Evolutionary conservation across 2,113 vertebrate species (phyloP).

Genomic region (Apteryx owenii): DNA sequence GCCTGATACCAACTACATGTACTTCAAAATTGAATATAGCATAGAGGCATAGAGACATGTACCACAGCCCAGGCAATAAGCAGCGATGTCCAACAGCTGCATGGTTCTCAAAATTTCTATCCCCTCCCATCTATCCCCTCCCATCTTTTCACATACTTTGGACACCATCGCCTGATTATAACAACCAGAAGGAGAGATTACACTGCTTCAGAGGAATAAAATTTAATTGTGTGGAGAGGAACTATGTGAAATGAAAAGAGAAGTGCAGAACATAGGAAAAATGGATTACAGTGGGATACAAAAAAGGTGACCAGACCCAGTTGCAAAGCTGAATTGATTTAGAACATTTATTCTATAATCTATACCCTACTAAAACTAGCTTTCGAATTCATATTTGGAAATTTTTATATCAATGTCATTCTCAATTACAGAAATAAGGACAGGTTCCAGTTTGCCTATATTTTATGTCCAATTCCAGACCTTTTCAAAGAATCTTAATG

Average conservation of each 20-base stretch:
- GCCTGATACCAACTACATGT: not conserved
- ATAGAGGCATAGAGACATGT: not conserved
- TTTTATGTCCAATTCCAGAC: not conserved
- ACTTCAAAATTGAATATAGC: not conserved
- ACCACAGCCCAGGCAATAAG: not conserved
- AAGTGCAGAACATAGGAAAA: not conserved
- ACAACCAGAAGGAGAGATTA: not conserved
- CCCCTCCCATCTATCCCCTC: not conserved
- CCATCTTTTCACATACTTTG: not conserved
- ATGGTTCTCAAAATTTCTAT: not conserved
- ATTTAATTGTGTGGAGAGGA: not conserved
- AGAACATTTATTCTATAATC: fast-evolving
- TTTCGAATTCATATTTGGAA: not conserved
- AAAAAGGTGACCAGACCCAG: not conserved
- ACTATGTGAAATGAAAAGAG: not conserved
- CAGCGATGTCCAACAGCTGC: not conserved
- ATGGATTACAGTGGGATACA: not conserved
- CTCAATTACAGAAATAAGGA: not conserved
- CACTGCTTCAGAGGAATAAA: not conserved
- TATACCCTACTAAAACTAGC: not conserved
- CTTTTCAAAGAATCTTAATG: not conserved
- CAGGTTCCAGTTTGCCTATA: not conserved
- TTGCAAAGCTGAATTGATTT: not conserved
- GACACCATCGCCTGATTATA: not conserved
- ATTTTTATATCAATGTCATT: not conserved